Percentiles rank a stretch among this genome's conserved stretches.
phyloP scores from a whole-genome alignment of 2,797 vertebrate genomes.

The Labroides dimidiatus region DNA sequence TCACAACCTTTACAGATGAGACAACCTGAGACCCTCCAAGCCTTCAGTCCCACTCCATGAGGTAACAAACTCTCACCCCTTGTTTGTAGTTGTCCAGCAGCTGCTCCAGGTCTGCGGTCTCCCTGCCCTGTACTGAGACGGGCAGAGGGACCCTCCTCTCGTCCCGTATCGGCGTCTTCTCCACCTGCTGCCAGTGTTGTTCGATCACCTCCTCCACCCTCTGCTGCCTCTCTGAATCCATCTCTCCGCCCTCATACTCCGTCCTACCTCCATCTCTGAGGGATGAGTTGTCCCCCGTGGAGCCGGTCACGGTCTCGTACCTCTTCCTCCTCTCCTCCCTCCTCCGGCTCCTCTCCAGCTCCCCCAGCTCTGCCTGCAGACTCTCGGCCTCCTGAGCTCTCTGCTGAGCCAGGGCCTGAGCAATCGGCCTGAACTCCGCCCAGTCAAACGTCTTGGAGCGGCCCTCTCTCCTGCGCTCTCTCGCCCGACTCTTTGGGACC shows the following conservation, averaged over 20 bases:
- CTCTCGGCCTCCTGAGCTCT: conserved; percentile 80
- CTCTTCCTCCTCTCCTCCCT: conserved; percentile 84
- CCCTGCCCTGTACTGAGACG: conserved; percentile 57
- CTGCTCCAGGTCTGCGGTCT: conserved; percentile 80
- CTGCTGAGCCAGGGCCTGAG: conserved; percentile 87
- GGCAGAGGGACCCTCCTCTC: conserved; percentile 84
- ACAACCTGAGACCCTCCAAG: too few relatives aligned
- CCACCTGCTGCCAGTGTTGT: conserved; percentile 88
- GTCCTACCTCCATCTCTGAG: conserved; percentile 53
- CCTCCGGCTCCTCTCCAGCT: conserved; percentile 79
- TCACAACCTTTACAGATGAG: too few relatives aligned
- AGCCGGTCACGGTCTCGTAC: conserved; percentile 77
- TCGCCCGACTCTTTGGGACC: conserved; percentile 80
- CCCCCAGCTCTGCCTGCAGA: conserved; percentile 74
- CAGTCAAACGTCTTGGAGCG: conserved; percentile 89
- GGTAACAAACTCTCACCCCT: conserved; percentile 69
- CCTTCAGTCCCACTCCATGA: too few relatives aligned
- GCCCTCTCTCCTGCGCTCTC: conserved; percentile 84
- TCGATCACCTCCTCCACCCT: conserved; percentile 87
- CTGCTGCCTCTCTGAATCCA: conserved; percentile 76
- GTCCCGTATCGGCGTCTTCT: conserved; percentile 85
- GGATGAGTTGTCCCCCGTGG: conserved; percentile 44
- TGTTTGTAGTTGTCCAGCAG: conserved; percentile 86
- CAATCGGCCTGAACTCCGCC: conserved; percentile 88
- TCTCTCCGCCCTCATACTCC: conserved; percentile 62